Percentiles rank a stretch among this genome's conserved stretches.
phyloP scores from a whole-genome alignment of 2,113 vertebrate genomes.

The Microtus montanus region DNA sequence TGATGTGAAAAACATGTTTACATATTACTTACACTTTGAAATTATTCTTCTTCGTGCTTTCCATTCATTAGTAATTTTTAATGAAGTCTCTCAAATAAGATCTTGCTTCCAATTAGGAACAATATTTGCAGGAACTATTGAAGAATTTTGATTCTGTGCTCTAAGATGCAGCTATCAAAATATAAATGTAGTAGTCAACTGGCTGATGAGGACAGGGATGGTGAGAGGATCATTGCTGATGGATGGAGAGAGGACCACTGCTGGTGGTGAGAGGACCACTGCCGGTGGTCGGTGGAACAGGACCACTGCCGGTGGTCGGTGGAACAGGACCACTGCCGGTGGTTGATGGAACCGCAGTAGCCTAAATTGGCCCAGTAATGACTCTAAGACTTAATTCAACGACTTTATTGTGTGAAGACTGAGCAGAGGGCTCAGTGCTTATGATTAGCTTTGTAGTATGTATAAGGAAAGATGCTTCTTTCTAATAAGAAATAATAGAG shows the following conservation, averaged over 20 bases:
- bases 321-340: neutral
- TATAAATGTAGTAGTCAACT: neutral
- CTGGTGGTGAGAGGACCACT: neutral
- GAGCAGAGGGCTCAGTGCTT: neutral
- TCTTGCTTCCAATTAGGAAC: neutral
- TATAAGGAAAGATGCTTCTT: neutral
- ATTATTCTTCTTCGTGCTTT: neutral
- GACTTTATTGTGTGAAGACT: neutral
- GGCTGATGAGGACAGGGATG: neutral
- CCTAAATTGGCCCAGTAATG: neutral
- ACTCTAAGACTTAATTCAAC: neutral
- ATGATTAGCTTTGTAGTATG: neutral
- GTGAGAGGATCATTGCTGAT: neutral
- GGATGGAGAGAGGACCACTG: too few species aligned
- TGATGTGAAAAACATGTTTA: neutral
- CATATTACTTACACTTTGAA: neutral
- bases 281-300: too few species aligned
- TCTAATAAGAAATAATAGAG: neutral
- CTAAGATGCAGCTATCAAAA: neutral
- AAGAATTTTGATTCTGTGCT: neutral
- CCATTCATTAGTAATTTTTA: neutral
- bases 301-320: too few species aligned
- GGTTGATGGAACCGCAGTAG: neutral
- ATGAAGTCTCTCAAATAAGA: neutral
- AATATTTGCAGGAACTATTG: neutral